A percentile compares a stretch with the other conserved stretches of the same genome.
Evolutionary conservation across 2,888 invertebrate genomes (phyloP).

Genomic region (Rhingia rostrata): DNA sequence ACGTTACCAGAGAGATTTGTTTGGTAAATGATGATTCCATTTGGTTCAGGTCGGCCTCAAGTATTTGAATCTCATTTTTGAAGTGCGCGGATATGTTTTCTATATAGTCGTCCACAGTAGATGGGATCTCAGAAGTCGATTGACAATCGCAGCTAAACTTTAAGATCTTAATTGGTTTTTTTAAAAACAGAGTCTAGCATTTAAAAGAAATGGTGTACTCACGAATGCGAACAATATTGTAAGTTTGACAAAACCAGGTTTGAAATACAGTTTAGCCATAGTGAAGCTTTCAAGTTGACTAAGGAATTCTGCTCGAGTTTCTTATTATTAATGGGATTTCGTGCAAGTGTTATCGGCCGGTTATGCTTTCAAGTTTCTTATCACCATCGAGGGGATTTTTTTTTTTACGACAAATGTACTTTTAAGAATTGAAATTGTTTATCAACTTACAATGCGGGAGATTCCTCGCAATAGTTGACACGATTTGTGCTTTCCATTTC

Average conservation of each 20-base stretch:
- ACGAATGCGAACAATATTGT: constrained; percentile 14
- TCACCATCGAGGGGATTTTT: constrained; percentile 36
- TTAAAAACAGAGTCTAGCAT: background rate
- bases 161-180: constrained; percentile 20
- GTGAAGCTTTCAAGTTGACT: constrained; percentile 34
- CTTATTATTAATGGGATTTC: constrained; percentile 2
- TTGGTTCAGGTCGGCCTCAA: constrained; percentile 36
- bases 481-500: background rate
- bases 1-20: constrained; percentile 28
- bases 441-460: background rate
- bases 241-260: background rate
- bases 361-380: constrained; percentile 32
- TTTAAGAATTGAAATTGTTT: background rate
- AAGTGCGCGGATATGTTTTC: constrained; percentile 63
- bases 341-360: constrained; percentile 15
- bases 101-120: constrained; percentile 52
- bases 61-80: constrained; percentile 54
- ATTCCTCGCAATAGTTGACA: background rate
- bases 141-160: constrained; percentile 17
- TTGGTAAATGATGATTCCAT: constrained; percentile 43
- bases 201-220: background rate
- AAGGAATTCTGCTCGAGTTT: background rate
- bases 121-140: background rate
- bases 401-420: constrained; percentile 6
- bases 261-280: constrained; percentile 24